Base-by-base conservation (phyloP, 1,140 invertebrate genomes). In the Drosophila eugracilis region DNA sequence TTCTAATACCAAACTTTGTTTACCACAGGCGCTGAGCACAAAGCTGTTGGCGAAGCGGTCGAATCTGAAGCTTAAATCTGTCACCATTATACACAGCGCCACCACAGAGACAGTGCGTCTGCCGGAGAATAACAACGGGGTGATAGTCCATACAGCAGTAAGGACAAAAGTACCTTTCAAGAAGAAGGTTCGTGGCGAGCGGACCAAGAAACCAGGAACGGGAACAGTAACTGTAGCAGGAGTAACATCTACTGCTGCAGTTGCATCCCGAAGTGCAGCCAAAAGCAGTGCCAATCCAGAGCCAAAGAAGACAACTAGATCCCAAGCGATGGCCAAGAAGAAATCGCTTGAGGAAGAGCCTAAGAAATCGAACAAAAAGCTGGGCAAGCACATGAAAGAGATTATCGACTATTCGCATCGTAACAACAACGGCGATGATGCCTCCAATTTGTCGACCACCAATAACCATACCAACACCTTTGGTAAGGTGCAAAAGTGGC, bases 71-170 rank as follows among this genome's bases (percentile, higher is more conserved):
- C 93, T 96, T 83, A 96, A 96, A 91, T 95, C 95, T 10, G 94
- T 97, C 60, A 96, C 96, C 69, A 96, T 96, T 92, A 96, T 96
- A 76, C 96, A 96, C 93, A 96, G 95, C 89, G 95, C 96, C 67
- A 96, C 96, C 59, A 96, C 96, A 37, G 96, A 97, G 92, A 96
- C 96, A 42, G 96, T 97, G 65, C 94, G 96, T 5, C 91, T 97
- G 65, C 96, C 96, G 1, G 94, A 95, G 65, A 95, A 95, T 65
- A 94, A 94, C 54, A 94, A 95, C 75, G 95, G 94, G 75, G 96
- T 95, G 12, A 95, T 95, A 21, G 94, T 96, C 3, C 95, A 96
- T 66, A 95, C 94, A 9, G 95, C 94, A 39, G 93, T 96, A 4
- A 93, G 95, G 52, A 95, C 95, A 15, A 96, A 96, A 91, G 92